Evolutionary conservation across 2,888 invertebrate species (phyloP).

Genomic region (Harpalus rubripes): DNA sequence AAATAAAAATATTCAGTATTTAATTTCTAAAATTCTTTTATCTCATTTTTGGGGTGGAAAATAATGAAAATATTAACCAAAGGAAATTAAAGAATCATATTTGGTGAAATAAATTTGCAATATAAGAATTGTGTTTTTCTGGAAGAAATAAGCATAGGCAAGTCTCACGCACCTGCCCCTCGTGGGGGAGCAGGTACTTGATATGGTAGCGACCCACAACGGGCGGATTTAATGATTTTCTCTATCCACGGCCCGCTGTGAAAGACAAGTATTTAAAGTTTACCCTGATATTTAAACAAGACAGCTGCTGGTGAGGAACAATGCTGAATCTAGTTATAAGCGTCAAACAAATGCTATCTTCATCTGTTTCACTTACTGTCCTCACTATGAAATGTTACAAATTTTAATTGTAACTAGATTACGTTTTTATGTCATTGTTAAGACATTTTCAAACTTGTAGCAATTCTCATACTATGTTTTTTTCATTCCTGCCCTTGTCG

Average conservation of each 20-base stretch:
- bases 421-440: too few species aligned
- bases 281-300: conserved; percentile 55
- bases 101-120: too few species aligned
- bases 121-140: too few species aligned
- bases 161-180: conserved; percentile 13
- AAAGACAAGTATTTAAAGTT: conserved; percentile 52
- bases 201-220: conserved; percentile 37
- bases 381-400: neutral
- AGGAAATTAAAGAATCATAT: too few species aligned
- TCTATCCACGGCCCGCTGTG: conserved; percentile 28
- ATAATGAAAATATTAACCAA: too few species aligned
- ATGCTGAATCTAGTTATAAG: conserved; percentile 20
- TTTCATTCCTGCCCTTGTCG: too few species aligned
- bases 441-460: too few species aligned
- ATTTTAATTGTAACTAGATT: neutral
- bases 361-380: conserved; percentile 7
- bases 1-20: too few species aligned
- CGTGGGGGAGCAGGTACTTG: conserved; percentile 6
- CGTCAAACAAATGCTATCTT: conserved; percentile 14
- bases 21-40: too few species aligned
- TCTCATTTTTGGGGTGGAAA: too few species aligned
- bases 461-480: too few species aligned
- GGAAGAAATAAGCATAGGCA: neutral
- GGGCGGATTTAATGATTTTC: conserved; percentile 49
- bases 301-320: conserved; percentile 30